A percentile compares a stretch with the other conserved stretches of the same genome.
These are phyloP conservation scores for Equus quagga DNA, from an alignment of 2,113 vertebrate genomes.

Conservation along the genomic window DNA sequence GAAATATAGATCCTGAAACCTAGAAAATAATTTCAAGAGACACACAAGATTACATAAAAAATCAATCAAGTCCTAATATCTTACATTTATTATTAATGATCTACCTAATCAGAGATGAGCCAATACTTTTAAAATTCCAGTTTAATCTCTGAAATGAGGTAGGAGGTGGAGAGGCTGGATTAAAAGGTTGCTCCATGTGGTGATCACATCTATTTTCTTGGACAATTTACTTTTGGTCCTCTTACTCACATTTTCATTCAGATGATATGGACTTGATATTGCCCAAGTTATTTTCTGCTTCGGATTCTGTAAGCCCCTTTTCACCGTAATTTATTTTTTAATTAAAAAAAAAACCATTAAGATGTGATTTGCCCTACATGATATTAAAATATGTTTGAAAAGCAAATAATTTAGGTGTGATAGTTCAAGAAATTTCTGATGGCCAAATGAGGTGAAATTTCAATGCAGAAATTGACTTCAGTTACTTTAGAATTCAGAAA, in stretches of 20 bases:
- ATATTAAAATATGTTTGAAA: neutral
- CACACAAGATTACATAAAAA: neutral
- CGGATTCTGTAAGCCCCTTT: neutral
- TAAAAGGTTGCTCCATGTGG: neutral
- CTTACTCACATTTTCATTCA: neutral
- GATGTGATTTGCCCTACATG: neutral
- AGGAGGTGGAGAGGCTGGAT: neutral
- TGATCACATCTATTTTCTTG: neutral
- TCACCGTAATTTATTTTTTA: neutral
- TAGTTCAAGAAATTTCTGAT: neutral
- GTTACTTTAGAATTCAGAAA: neutral
- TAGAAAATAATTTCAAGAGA: constrained; percentile 16
- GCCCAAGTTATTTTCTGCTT: neutral
- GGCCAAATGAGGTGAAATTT: neutral
- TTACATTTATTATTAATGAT: neutral
- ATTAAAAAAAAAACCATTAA: neutral
- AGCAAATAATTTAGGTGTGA: neutral
- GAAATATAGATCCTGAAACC: neutral
- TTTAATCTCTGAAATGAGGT: neutral
- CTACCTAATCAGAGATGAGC: neutral
- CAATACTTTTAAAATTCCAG: neutral
- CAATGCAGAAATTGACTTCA: neutral
- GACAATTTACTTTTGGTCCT: neutral
- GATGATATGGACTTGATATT: neutral
- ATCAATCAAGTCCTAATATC: neutral